Evolutionary conservation across 2,113 vertebrate species (phyloP), one percentile per base, ranked within the genome.

Genomic region (Micronisus gabar): DNA sequence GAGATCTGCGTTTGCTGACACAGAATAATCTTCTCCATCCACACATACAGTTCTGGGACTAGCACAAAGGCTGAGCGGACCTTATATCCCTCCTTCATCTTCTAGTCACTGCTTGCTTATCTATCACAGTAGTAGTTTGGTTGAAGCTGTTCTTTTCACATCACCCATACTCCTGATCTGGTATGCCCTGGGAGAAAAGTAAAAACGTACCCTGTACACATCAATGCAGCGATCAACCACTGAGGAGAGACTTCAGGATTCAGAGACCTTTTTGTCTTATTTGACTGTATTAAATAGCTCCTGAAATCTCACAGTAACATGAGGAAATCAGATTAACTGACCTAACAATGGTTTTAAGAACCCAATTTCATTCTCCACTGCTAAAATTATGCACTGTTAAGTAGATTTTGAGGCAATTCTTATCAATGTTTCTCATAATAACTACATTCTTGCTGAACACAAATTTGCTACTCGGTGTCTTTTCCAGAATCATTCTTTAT

Each of bases 331-430:
- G 73, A 96, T 81, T 86, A 92, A 92, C 16, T 26, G 97, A 78
- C 50, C 68, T 67, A 91, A 76, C 62, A 62, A 58, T 13, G 34
- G 23, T 50, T 96, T 96, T 83, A 79, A 91, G 86, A 97, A 87
- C 67, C 56, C 72, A 72, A 1, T 4, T 63, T 84, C 26, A 56
- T 52, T 85, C 75, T 65, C n/a, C 26, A 16, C 47, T 90, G 70
- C 48, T 82, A 84, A 87, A 93, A 92, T 80, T 80, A 80, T 52
- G 50, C 94, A 88, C 65, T 91, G 72, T n/a, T 96, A 95, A 95
- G 94, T 95, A 93, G 85, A 97, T 94, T 98, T 86, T 95, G 73
- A 75, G 86, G 81, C 61, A 90, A 93, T 72, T 89, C 27, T 81
- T 91, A 95, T 32, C 66, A 84, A 65, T 36, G 32, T 68, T 92